These are phyloP conservation scores for Miniopterus natalensis DNA, from an alignment of 2,113 vertebrate genomes.

Conservation along the genomic window DNA sequence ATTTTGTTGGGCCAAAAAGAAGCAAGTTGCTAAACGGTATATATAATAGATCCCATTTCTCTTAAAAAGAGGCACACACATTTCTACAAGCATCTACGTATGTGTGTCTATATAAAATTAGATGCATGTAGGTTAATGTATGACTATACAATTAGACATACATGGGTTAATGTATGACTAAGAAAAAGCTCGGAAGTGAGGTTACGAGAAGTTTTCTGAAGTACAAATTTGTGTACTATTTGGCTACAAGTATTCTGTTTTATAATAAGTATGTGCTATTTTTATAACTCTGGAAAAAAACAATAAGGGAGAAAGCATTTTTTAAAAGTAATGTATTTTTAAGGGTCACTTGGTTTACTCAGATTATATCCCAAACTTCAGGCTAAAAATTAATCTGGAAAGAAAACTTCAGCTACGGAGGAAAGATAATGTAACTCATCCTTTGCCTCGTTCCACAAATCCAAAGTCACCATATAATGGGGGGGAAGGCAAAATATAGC, in stretches of 20 bases:
- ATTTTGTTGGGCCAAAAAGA: not conserved
- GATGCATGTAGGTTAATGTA: not conserved
- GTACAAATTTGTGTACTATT: not conserved
- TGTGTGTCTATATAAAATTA: not conserved
- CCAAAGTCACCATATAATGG: constrained; percentile 19
- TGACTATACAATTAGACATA: not conserved
- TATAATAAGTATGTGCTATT: not conserved
- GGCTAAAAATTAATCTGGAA: constrained; percentile 73
- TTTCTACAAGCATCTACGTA: not conserved
- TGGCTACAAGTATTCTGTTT: not conserved
- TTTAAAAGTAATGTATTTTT: constrained; percentile 24
- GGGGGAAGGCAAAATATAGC: not conserved
- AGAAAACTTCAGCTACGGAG: constrained; percentile 7
- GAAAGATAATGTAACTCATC: constrained; percentile 42
- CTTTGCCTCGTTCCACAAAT: constrained; percentile 66
- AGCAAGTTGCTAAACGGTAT: not conserved
- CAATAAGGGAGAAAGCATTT: not conserved
- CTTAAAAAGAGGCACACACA: not conserved
- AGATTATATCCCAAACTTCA: constrained; percentile 55
- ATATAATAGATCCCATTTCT: constrained; percentile 5
- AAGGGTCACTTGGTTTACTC: constrained; percentile 39
- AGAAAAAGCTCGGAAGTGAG: constrained; percentile 22
- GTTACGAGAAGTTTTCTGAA: not conserved
- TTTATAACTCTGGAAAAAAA: not conserved
- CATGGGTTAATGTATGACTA: not conserved